Base-by-base conservation (phyloP, 2,797 vertebrate genomes). In the Eulemur mongoz region DNA sequence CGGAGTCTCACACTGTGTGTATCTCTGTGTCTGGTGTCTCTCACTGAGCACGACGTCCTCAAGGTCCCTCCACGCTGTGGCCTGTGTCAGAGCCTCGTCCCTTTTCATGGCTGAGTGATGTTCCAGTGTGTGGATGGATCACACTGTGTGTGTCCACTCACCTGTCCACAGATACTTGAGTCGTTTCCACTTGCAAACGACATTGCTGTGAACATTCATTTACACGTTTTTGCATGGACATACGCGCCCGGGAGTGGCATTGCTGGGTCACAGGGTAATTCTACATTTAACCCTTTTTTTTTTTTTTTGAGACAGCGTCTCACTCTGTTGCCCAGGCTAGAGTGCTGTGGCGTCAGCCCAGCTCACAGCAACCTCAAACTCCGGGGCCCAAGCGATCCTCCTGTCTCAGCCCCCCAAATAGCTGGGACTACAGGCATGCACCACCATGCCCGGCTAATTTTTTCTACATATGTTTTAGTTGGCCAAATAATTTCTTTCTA, bases 51-150 rank as follows among this genome's bases (percentile, higher is more conserved):
- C 13, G 13, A 23, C 2, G 2, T 78, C 32, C 50, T 54, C 13
- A 25, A 2, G 80, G 70, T 40, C 27, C 22, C 0, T 84, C 43
- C 43, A 9, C 3, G 0, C n/a, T 9, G 50, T 13, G 22, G n/a
- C 50, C 48, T 35, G 22, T 8, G 13, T 15, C 75, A 25, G 50
- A 78, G 75, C 75, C 75, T 78, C 32, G 1, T 27, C 22, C 25
- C 5, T 76, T 15, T 40, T 20, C 40, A 4, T 6, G 15, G 59
- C 14, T 0, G 11, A 38, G 38, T 13, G 1, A 4, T 6, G 4
- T 0, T 69, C 27, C 35, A 1, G 40, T 0, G 4, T 5, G 3
- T 12, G 20, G 40, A 14, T 11, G 67, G 1, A 10, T n/a, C 3
- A 1, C 4, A 22, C 11, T 7, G 32, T 12, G 17, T 45, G 25